Conservation (phyloP, 2,797 vertebrate genomes). For the Intellagama lesueurii region DNA sequence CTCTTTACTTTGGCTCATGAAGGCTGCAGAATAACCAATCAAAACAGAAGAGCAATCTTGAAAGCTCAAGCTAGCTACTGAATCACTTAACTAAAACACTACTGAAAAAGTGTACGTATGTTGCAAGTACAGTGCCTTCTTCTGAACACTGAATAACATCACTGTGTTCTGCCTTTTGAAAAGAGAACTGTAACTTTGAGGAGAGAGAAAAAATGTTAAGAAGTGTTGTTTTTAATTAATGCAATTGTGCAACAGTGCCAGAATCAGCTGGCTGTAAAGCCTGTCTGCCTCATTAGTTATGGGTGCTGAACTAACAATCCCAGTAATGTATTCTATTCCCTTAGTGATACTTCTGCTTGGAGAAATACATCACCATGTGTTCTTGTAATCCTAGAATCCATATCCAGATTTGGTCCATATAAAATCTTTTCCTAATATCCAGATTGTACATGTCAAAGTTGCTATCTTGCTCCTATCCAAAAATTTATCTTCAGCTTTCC, state of each 20-base stretch:
- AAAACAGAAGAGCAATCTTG: slow-evolving; percentile 53
- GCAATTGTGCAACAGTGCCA: slow-evolving; percentile 45
- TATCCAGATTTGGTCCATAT: slow-evolving; percentile 12
- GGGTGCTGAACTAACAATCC: slow-evolving; percentile 56
- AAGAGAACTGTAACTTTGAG: slow-evolving; percentile 36
- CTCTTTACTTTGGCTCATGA: slow-evolving; percentile 64
- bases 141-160: slow-evolving; percentile 54
- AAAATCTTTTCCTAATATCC: slow-evolving; percentile 43
- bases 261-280: slow-evolving; percentile 38
- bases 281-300: slow-evolving; percentile 60
- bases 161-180: slow-evolving; percentile 63
- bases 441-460: slow-evolving; percentile 33
- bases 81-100: slow-evolving; percentile 75
- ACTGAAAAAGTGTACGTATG: slow-evolving; percentile 64
- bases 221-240: slow-evolving; percentile 20
- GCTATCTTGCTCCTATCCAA: slow-evolving; percentile 51
- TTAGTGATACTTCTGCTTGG: slow-evolving; percentile 48
- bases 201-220: not conserved
- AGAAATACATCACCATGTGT: slow-evolving; percentile 31
- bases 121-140: slow-evolving; percentile 57
- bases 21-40: slow-evolving; percentile 63
- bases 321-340: slow-evolving; percentile 41
- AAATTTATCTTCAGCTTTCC: slow-evolving; percentile 47
- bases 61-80: slow-evolving; percentile 71
- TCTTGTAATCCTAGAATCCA: slow-evolving; percentile 44